A percentile compares a stretch with the other conserved stretches of the same genome.
Evolutionary conservation across 23 tunicate species (phyloP).

Genomic region (Halocynthia aurantium): DNA sequence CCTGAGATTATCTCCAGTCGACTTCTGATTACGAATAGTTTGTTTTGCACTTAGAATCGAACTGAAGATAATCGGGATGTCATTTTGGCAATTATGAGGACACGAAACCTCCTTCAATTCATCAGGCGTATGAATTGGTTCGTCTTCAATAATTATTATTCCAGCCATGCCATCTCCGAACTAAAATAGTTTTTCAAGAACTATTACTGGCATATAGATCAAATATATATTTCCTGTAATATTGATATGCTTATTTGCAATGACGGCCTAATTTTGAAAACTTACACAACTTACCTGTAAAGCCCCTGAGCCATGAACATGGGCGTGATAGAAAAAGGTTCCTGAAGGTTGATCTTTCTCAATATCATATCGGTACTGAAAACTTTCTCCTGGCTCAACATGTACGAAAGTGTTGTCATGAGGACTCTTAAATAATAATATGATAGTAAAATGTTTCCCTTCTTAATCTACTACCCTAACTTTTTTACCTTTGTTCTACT

Average conservation of each 20-base stretch:
- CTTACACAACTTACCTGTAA: too few relatives aligned
- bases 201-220: not conserved
- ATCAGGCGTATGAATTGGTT: not conserved
- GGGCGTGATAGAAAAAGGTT: slow-evolving; percentile 10
- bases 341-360: slow-evolving; percentile 20
- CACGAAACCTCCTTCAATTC: slow-evolving; percentile 4
- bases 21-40: too few relatives aligned
- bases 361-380: slow-evolving; percentile 2
- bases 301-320: slow-evolving; percentile 6
- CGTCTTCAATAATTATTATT: not conserved
- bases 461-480: too few relatives aligned
- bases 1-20: too few relatives aligned
- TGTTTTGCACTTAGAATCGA: not conserved
- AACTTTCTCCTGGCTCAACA: slow-evolving; percentile 13
- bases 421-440: not conserved
- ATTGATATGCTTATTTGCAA: too few relatives aligned
- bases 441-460: too few relatives aligned
- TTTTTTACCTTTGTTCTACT: too few relatives aligned
- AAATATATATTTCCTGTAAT: too few relatives aligned
- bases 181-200: not conserved
- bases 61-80: slow-evolving; percentile 1
- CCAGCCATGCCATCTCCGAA: not conserved
- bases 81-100: slow-evolving; percentile 1
- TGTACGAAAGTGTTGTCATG: not conserved
- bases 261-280: too few relatives aligned